Conservation (phyloP, 2,797 vertebrate genomes). For the Coregonus ussuriensis region DNA sequence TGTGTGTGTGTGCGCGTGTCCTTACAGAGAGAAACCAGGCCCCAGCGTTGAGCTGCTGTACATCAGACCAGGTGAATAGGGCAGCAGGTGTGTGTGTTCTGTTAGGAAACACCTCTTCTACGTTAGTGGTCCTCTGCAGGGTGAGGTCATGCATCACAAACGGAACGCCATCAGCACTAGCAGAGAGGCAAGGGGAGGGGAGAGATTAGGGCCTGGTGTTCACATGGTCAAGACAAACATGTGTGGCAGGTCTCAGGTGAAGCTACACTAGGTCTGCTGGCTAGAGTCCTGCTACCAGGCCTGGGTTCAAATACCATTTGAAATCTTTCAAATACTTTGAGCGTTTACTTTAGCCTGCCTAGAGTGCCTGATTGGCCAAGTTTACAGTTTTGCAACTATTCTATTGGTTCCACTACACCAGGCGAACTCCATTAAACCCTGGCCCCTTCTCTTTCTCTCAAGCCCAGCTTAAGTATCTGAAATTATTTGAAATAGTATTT, state of each 20-base stretch:
- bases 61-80: conserved; percentile 80
- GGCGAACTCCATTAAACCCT: not conserved
- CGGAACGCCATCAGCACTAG: conserved; percentile 84
- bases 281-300: not conserved
- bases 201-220: not conserved
- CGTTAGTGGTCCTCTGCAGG: conserved; percentile 86
- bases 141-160: conserved; percentile 91
- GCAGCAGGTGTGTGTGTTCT: conserved; percentile 61
- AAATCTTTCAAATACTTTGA: not conserved
- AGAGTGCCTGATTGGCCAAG: not conserved
- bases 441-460: not conserved
- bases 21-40: conserved; percentile 84
- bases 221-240: no score
- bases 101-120: conserved; percentile 78
- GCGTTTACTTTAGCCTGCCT: not conserved
- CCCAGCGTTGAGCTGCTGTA: conserved; percentile 87
- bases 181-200: not conserved
- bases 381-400: not conserved
- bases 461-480: not conserved
- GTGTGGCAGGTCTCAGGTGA: not conserved
- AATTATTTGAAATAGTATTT: not conserved
- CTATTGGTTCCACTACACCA: not conserved
- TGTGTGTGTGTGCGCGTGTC: not conserved
- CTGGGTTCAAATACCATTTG: not conserved
- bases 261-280: not conserved